phyloP scores from a whole-genome alignment of 2,797 vertebrate species.

The Myotis daubentonii region DNA sequence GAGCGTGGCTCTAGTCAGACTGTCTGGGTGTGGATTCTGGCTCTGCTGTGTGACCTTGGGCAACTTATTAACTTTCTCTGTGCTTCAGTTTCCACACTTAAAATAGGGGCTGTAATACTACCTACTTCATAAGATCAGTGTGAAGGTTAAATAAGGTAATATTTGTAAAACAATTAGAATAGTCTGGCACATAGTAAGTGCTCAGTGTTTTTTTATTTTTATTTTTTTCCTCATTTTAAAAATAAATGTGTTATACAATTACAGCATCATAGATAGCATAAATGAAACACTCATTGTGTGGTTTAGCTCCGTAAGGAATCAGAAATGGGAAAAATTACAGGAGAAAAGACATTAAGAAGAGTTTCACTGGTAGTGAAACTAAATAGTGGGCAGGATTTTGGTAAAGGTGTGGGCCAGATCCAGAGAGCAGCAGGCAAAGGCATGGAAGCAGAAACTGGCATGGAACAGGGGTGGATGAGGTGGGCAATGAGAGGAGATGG shows the following conservation, averaged over 20 bases:
- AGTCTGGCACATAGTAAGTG: not conserved
- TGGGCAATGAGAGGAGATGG: not conserved
- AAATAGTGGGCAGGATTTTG: not conserved
- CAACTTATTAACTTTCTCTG: not conserved
- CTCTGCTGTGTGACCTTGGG: not conserved
- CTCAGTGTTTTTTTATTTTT: not conserved
- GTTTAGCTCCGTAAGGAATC: constrained; percentile 22
- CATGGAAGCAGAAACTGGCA: not conserved
- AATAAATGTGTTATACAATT: constrained; percentile 35
- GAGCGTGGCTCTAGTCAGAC: not conserved
- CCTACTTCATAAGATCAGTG: not conserved
- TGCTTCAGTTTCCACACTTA: not conserved
- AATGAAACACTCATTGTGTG: not conserved
- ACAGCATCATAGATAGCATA: constrained; percentile 16
- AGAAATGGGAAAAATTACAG: not conserved
- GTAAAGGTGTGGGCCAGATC: not conserved
- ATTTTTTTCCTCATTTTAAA: not conserved
- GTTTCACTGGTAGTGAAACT: not conserved
- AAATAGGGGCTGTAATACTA: not conserved
- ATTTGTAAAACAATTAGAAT: constrained; percentile 33
- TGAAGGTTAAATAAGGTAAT: constrained; percentile 38
- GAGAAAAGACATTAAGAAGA: not conserved
- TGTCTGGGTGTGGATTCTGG: not conserved
- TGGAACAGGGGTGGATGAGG: too few species aligned
- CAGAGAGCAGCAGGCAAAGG: not conserved